phyloP scores from a whole-genome alignment of 2,888 invertebrate species.

The Netelia fuscicornis region DNA sequence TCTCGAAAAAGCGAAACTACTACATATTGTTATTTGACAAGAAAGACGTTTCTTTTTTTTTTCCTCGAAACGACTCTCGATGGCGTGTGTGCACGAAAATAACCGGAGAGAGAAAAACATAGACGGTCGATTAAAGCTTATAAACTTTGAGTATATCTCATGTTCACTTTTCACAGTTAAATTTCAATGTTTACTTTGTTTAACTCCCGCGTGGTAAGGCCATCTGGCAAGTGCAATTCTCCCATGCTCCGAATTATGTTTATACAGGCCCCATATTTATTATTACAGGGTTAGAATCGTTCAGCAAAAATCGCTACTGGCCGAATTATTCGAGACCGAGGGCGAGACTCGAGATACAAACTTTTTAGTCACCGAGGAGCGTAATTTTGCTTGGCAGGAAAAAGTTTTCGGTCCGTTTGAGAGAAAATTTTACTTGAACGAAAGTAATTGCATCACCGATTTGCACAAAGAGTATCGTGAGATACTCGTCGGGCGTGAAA shows the following conservation, averaged over 20 bases:
- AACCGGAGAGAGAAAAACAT: slow-evolving; percentile 41
- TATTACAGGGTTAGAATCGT: slow-evolving; percentile 79
- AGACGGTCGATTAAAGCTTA: neutral
- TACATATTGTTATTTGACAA: slow-evolving; percentile 17
- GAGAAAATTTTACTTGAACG: slow-evolving; percentile 87
- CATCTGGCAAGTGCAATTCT: slow-evolving; percentile 55
- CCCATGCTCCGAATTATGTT: slow-evolving; percentile 20
- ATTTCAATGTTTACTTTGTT: slow-evolving; percentile 63
- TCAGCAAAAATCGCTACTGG: slow-evolving; percentile 81
- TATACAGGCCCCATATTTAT: slow-evolving; percentile 58
- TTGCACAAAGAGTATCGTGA: slow-evolving; percentile 87
- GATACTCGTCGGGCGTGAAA: slow-evolving; percentile 79
- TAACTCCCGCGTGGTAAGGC: slow-evolving; percentile 45
- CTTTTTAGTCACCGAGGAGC: slow-evolving; percentile 80
- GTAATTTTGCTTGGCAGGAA: slow-evolving; percentile 89
- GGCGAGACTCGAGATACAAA: slow-evolving; percentile 80
- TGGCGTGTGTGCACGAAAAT: slow-evolving; percentile 55
- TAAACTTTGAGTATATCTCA: slow-evolving; percentile 21
- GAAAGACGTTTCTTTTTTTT: slow-evolving; percentile 30
- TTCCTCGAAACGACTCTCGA: slow-evolving; percentile 8
- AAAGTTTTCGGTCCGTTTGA: slow-evolving; percentile 89
- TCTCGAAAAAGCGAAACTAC: neutral
- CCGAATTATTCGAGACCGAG: slow-evolving; percentile 81
- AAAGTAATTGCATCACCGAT: slow-evolving; percentile 88
- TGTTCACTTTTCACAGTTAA: slow-evolving; percentile 46